A percentile compares a stretch with the other conserved stretches of the same genome.
phyloP scores from a whole-genome alignment of 2,888 invertebrate genomes.

The Cybosia mesomella region DNA sequence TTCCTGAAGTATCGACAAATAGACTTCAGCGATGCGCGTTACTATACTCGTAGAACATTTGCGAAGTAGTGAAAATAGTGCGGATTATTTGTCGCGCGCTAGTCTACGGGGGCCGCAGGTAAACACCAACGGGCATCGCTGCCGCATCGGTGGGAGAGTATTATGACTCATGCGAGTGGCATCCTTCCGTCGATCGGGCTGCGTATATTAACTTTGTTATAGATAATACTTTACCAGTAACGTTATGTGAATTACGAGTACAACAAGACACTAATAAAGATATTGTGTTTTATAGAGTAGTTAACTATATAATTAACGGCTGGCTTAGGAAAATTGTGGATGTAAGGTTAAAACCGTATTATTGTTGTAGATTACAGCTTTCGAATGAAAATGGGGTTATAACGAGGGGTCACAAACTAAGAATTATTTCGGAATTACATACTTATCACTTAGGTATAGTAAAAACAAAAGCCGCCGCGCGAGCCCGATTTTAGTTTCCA shows the following conservation, averaged over 20 bases:
- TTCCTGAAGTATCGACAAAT: conserved; percentile 50
- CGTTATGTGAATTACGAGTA: conserved; percentile 3
- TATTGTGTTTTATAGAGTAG: too few relatives aligned
- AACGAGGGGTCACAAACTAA: conserved; percentile 17
- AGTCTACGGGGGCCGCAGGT: too few relatives aligned
- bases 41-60: conserved; percentile 52
- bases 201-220: conserved; percentile 25
- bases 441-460: not conserved
- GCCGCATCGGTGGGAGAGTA: too few relatives aligned
- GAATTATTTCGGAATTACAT: not conserved
- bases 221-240: conserved; percentile 17
- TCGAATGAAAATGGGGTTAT: conserved; percentile 8
- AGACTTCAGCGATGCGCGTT: conserved; percentile 49
- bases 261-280: too few relatives aligned
- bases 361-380: conserved; percentile 11
- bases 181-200: too few relatives aligned
- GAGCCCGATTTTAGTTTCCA: too few relatives aligned
- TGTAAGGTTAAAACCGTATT: conserved; percentile 7
- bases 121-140: not conserved
- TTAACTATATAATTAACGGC: conserved; percentile 18
- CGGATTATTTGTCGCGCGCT: conserved; percentile 10
- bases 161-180: not conserved
- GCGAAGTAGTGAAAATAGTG: conserved; percentile 42
- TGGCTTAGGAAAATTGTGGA: conserved; percentile 26
- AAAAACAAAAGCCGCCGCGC: too few relatives aligned